A percentile compares a stretch with the other conserved stretches of the same genome.
These are phyloP conservation scores for Chionoecetes opilio DNA, from an alignment of 1,140 invertebrate species.

Conservation along the genomic window DNA sequence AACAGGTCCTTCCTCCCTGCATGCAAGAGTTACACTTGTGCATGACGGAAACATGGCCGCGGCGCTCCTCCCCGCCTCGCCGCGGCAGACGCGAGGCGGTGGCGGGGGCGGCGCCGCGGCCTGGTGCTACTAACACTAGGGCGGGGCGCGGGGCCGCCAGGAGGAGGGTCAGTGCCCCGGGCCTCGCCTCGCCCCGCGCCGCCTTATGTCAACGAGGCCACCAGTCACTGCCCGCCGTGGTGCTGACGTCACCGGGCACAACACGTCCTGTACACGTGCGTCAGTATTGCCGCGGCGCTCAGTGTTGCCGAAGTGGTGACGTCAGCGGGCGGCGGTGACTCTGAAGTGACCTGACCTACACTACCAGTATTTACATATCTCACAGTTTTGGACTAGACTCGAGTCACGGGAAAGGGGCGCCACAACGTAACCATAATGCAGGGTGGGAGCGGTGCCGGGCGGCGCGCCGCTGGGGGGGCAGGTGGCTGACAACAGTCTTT, in stretches of 20 bases:
- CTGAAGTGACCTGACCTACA: not conserved
- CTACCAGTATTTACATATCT: not conserved
- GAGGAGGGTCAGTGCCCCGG: not conserved
- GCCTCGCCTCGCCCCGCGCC: not conserved
- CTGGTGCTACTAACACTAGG: slow-evolving; percentile 4
- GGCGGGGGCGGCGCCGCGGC: not conserved
- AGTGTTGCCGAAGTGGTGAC: too few relatives aligned
- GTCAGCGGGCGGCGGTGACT: not conserved
- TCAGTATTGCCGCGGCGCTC: too few relatives aligned
- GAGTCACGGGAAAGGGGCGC: not conserved
- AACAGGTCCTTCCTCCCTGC: slow-evolving; percentile 15
- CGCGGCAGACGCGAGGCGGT: not conserved
- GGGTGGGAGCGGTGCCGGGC: not conserved
- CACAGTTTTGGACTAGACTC: slow-evolving; percentile 17
- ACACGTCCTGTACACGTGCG: too few relatives aligned
- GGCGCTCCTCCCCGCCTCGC: not conserved
- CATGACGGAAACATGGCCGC: not conserved
- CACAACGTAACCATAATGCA: not conserved
- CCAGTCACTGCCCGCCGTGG: not conserved
- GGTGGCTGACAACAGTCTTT: slow-evolving; percentile 7
- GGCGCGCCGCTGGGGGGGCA: not conserved
- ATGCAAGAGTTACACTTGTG: slow-evolving; percentile 18
- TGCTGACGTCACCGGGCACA: slow-evolving; percentile 1
- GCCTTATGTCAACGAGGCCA: not conserved
- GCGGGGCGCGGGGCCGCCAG: not conserved